Percentiles rank a stretch among this genome's conserved stretches.
Evolutionary conservation across 2,113 vertebrate genomes (phyloP).

Genomic region (Crocuta crocuta): DNA sequence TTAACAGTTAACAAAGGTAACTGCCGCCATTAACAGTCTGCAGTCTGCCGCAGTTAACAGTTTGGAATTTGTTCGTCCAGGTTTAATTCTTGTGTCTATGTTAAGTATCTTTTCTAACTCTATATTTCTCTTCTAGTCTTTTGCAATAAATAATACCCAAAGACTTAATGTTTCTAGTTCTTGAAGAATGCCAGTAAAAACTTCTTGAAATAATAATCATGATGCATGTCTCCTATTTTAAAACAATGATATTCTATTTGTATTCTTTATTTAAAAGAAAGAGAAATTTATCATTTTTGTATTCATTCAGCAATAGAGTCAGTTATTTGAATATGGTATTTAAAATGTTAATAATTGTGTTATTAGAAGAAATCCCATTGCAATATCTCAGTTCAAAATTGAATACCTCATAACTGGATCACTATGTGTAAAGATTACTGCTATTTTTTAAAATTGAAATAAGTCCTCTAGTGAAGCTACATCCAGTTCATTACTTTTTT

Average conservation of each 20-base stretch:
- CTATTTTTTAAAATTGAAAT: neutral
- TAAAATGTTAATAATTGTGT: neutral
- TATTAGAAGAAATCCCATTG: neutral
- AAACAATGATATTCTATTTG: neutral
- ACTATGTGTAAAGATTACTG: neutral
- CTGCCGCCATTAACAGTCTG: neutral
- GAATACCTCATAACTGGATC: neutral
- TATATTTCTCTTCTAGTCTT: neutral
- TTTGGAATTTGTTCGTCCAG: neutral
- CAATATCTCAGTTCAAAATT: neutral
- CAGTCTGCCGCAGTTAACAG: neutral
- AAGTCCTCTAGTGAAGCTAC: neutral
- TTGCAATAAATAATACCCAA: neutral
- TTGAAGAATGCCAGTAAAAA: neutral
- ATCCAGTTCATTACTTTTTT: slow-evolving; percentile 14
- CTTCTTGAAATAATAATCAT: neutral
- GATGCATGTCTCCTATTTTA: neutral
- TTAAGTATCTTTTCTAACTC: neutral
- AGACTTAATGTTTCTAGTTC: neutral
- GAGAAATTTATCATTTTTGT: neutral
- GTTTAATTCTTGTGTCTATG: neutral
- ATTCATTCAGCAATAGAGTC: neutral
- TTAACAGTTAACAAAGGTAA: neutral
- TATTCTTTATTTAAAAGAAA: neutral
- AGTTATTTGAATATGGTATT: slow-evolving; percentile 1